Base-by-base conservation (phyloP, 2,113 vertebrate species). In the Macquaria australasica region DNA sequence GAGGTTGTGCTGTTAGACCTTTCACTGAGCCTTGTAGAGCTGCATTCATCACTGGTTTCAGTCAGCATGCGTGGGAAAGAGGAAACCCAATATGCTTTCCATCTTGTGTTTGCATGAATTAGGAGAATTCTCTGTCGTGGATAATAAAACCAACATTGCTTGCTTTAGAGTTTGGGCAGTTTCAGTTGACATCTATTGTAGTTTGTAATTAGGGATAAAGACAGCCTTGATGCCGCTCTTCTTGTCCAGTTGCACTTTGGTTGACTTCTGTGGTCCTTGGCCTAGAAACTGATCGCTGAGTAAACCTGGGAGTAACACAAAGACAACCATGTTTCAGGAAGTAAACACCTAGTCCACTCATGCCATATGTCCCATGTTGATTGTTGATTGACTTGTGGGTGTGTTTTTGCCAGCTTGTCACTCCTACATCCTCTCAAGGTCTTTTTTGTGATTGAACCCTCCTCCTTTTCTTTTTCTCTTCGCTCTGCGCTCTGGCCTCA, bases 131-230 rank as follows among this genome's bases (percentile, higher is more conserved):
- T 75, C 48, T 87, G 80, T 86, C 28, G 37, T 58, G 84, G 77
- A 84, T 85, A 82, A 91, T 91, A 83, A 89, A 88, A 73, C 58
- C 81, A 77, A 64, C 77, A 48, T 83, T 51, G 73, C 59, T 80
- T 53, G 45, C 78, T 84, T 20, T 73, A 82, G 25, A 34, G 73
- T 73, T 77, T 82, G 84, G 78, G 75, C 64, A 72, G 68, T 87
- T 90, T 85, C 75, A 83, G 76, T 43, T 69, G 77, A 91, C 79
- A 71, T 91, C 84, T 67, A 68, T 83, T 86, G 87, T 82, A 90
- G 90, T 91, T 94, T 94, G 85, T 95, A 93, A 95, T 94, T 91
- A 86, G 43, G 83, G 89, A 85, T 87, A 86, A 92, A 93, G 85
- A 87, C 87, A 87, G 86, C 81, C 83, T 75, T 3, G 55, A 76